Evolutionary conservation across 2,797 vertebrate species (phyloP), one percentile per base, ranked within the genome.

Genomic region (Acanthurus lineatus): DNA sequence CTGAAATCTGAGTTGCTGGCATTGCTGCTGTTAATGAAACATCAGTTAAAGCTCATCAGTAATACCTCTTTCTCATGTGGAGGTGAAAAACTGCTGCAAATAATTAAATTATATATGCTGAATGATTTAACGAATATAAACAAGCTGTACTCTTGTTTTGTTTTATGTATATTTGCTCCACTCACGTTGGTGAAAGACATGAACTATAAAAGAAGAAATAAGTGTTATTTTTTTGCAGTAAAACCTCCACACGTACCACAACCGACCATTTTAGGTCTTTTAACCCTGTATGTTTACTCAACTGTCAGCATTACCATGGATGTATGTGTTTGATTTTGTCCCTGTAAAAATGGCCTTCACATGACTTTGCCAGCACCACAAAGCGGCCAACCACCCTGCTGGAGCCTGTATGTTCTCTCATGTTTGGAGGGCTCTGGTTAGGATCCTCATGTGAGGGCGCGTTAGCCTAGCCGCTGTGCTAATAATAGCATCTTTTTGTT

Each of bases 401-500:
- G 63, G 72, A 0, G 85, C 84, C 84, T 77, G 49, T 52, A 69
- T 40, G 69, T 65, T 69, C 78, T 83, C 83, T 92, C 80, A 81
- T 92, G 92, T 89, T 90, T 73, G 82, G 71, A 86, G 67, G 77
- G 60, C 84, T 86, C 83, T 92, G 88, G 90, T 87, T 76, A 87
- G 86, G 69, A 81, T 79, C 88, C 86, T 83, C 83, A 72, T 80
- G 88, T 90, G 91, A 84, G 77, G 70, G 64, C n/a, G 56, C 38
- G 40, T 54, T 90, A 82, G 82, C 84, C 62, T 88, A 77, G 90
- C 87, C n/a, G 28, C 88, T 32, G 17, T 1, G 90, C 88, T 95
- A 94, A 95, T 90, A 95, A 95, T 94, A 95, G 94, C 77, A 48
- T 73, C 64, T 86, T 82, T 82, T 65, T 82, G 80, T 86, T 73